These are phyloP conservation scores for Tenualosa thibaudeaui DNA, from an alignment of 2,797 vertebrate species.

Conservation along the genomic window DNA sequence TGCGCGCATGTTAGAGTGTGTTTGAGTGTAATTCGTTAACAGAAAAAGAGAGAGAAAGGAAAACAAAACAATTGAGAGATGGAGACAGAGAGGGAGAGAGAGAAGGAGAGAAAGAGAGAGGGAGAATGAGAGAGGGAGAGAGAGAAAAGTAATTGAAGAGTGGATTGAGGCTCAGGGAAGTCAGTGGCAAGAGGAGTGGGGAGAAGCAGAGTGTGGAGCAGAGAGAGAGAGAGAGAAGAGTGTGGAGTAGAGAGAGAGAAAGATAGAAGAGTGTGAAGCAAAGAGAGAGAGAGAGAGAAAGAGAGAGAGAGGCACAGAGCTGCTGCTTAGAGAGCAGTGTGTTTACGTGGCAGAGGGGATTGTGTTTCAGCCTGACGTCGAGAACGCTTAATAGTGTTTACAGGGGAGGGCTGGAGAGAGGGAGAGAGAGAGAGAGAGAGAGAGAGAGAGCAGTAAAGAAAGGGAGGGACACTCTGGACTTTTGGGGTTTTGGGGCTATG, in stretches of 20 bases:
- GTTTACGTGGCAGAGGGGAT: constrained; percentile 50
- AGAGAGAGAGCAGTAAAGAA: not conserved
- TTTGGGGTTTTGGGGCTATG: not conserved
- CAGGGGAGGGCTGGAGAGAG: constrained; percentile 8
- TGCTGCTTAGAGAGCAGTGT: constrained; percentile 35
- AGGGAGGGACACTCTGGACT: not conserved
- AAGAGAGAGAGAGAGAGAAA: not conserved
- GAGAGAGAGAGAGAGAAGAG: not conserved
- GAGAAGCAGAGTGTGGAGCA: no score
- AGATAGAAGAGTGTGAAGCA: not conserved
- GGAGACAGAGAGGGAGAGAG: not conserved
- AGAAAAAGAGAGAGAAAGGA: not conserved
- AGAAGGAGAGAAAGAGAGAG: not conserved
- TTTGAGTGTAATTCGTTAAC: not conserved
- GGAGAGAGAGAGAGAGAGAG: constrained; percentile 28
- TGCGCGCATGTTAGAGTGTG: no score
- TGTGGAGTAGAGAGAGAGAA: not conserved
- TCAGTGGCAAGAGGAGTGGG: not conserved
- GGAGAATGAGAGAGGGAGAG: not conserved
- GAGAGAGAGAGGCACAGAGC: constrained; percentile 22
- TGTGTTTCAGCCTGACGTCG: constrained; percentile 46
- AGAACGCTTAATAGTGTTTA: constrained; percentile 45
- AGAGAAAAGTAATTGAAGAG: not conserved
- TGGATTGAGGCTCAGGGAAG: no score
- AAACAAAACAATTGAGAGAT: not conserved